These are phyloP conservation scores for Alligator mississippiensis DNA, from an alignment of 2,113 vertebrate species.

Conservation along the genomic window DNA sequence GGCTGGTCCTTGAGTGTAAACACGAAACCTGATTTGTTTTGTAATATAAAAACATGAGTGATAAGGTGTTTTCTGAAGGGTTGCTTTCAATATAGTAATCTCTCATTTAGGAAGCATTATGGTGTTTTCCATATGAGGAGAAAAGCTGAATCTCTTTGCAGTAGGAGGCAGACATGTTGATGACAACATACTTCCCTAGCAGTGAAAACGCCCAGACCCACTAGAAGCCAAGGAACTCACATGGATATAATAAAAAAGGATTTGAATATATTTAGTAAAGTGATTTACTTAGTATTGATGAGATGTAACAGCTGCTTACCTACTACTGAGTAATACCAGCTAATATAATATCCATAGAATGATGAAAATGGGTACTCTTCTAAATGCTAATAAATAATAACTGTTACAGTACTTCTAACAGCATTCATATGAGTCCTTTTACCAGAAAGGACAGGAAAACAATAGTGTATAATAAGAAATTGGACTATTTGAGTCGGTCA, in stretches of 20 bases:
- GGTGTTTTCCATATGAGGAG: slow-evolving; percentile 37
- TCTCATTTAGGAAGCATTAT: slow-evolving; percentile 33
- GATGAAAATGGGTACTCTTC: slow-evolving; percentile 29
- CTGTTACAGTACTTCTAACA: slow-evolving; percentile 38
- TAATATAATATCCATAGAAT: slow-evolving; percentile 67
- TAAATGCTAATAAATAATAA: slow-evolving; percentile 67
- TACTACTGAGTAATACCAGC: slow-evolving; percentile 57
- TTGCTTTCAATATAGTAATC: slow-evolving; percentile 21
- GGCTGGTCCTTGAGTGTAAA: background rate
- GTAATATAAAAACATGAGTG: background rate
- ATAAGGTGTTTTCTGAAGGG: slow-evolving; percentile 23
- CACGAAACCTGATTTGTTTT: slow-evolving; percentile 30
- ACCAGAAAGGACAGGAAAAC: slow-evolving; percentile 57
- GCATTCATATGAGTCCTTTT: slow-evolving; percentile 37
- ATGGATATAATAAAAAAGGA: slow-evolving; percentile 47
- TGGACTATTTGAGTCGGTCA: slow-evolving; percentile 40
- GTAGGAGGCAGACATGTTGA: slow-evolving; percentile 7
- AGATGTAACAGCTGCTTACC: slow-evolving; percentile 63
- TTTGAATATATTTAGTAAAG: slow-evolving; percentile 52
- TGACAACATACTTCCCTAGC: slow-evolving; percentile 17
- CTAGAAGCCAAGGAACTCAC: slow-evolving; percentile 29
- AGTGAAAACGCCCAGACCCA: slow-evolving; percentile 47
- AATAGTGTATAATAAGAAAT: slow-evolving; percentile 62
- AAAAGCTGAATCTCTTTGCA: background rate
- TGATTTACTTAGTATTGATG: slow-evolving; percentile 65